Percentiles rank a stretch among this genome's conserved stretches.
phyloP scores from a whole-genome alignment of 2,888 invertebrate species.

The Xylota segnis region DNA sequence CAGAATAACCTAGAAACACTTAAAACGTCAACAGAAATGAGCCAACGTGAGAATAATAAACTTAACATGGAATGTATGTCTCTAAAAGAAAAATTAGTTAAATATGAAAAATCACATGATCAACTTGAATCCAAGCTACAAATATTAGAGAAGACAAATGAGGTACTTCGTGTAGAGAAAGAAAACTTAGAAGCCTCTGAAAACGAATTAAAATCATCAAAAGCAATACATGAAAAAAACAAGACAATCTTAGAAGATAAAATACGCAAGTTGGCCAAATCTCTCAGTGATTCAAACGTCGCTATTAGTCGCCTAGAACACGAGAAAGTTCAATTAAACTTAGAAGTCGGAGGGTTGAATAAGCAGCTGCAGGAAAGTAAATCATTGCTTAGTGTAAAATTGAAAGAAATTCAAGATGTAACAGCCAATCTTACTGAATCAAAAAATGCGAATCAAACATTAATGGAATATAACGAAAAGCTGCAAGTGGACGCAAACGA shows the following conservation, averaged over 20 bases:
- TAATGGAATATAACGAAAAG: constrained; percentile 73
- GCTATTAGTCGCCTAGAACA: constrained; percentile 78
- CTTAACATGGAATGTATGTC: constrained; percentile 77
- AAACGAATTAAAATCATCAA: constrained; percentile 77
- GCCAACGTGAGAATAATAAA: constrained; percentile 76
- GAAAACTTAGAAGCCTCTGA: constrained; percentile 77
- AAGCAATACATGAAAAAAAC: constrained; percentile 78
- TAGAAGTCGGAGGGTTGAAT: constrained; percentile 80
- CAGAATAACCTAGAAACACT: constrained; percentile 66
- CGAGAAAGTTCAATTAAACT: constrained; percentile 78
- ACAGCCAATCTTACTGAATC: constrained; percentile 68
- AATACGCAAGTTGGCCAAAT: constrained; percentile 77
- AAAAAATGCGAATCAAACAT: constrained; percentile 46
- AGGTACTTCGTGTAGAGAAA: constrained; percentile 73
- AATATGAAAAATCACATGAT: constrained; percentile 77
- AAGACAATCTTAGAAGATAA: constrained; percentile 78
- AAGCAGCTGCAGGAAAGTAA: constrained; percentile 77
- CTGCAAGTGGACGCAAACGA: constrained; percentile 58
- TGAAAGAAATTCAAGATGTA: constrained; percentile 58
- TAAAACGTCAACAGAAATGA: constrained; percentile 60
- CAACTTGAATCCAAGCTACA: constrained; percentile 77
- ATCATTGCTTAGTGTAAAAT: constrained; percentile 60
- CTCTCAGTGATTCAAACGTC: constrained; percentile 55
- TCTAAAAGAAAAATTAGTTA: constrained; percentile 77
- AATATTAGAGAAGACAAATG: constrained; percentile 73